Evolutionary conservation across 2,888 invertebrate genomes (phyloP).

Genomic region (Fragum sueziense): DNA sequence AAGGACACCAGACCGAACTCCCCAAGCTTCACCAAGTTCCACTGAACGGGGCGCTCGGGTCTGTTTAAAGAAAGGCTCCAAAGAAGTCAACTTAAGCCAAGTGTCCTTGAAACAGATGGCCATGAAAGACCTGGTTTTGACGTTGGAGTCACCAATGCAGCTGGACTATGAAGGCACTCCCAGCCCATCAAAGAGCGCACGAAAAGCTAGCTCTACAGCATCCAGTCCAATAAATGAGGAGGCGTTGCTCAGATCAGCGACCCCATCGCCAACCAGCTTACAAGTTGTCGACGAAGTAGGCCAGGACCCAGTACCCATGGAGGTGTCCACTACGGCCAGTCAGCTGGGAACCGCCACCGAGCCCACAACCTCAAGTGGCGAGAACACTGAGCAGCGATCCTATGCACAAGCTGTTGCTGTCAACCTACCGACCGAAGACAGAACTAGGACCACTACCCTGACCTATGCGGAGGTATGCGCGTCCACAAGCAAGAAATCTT

Average conservation of each 20-base stretch:
- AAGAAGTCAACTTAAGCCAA: neutral
- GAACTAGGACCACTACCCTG: neutral
- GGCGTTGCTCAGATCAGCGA: neutral
- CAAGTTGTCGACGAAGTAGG: neutral
- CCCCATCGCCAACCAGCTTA: neutral
- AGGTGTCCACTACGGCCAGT: conserved; percentile 3
- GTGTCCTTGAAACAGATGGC: neutral
- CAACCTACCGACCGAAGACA: neutral
- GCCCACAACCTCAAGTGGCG: neutral
- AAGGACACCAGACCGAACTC: too few species aligned
- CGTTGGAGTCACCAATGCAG: neutral
- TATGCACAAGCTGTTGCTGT: neutral
- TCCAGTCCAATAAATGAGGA: neutral
- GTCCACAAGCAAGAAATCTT: neutral
- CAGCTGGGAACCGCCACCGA: neutral
- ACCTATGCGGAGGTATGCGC: conserved; percentile 2
- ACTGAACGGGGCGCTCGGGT: neutral
- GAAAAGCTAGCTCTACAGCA: neutral
- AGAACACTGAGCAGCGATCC: neutral
- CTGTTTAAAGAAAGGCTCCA: neutral
- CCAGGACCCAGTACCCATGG: neutral
- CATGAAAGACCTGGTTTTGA: neutral
- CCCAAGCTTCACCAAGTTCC: neutral
- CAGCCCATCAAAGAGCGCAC: neutral
- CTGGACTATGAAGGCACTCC: conserved; percentile 12